Percentiles rank a stretch among this genome's conserved stretches.
Evolutionary conservation across 2,888 invertebrate genomes (phyloP).

Genomic region (Campaea margaritaria): DNA sequence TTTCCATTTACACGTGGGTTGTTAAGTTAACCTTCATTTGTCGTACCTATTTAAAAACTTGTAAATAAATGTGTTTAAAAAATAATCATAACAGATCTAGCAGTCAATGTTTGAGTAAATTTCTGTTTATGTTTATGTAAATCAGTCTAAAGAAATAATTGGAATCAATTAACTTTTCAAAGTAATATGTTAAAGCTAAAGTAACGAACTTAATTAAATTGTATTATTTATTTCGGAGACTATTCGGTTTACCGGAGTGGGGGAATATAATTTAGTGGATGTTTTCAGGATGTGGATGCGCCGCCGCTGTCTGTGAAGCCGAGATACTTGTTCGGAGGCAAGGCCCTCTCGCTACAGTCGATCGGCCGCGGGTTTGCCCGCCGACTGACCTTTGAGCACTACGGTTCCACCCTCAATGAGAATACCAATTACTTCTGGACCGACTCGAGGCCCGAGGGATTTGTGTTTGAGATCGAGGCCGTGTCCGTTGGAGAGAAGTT

Average conservation of each 20-base stretch:
- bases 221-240: slow-evolving; percentile 20
- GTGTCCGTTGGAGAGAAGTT: slow-evolving; percentile 89
- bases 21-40: slow-evolving; percentile 15
- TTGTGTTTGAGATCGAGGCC: slow-evolving; percentile 89
- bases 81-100: slow-evolving; percentile 61
- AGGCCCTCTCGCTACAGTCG: slow-evolving; percentile 87
- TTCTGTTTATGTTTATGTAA: neutral
- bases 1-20: slow-evolving; percentile 26
- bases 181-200: slow-evolving; percentile 1
- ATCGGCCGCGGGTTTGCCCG: slow-evolving; percentile 91
- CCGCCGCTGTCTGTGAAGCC: slow-evolving; percentile 77
- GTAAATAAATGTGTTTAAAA: slow-evolving; percentile 45
- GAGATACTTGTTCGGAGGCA: slow-evolving; percentile 87
- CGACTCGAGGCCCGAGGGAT: slow-evolving; percentile 90
- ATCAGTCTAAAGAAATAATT: neutral
- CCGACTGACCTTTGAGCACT: slow-evolving; percentile 89
- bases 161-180: neutral
- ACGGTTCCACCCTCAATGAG: slow-evolving; percentile 85
- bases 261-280: slow-evolving; percentile 55
- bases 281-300: slow-evolving; percentile 79
- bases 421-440: slow-evolving; percentile 92
- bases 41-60: neutral
- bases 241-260: slow-evolving; percentile 38
- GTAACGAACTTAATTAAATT: slow-evolving; percentile 13
- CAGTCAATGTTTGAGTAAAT: slow-evolving; percentile 20